Conservation (phyloP, 2,797 vertebrate genomes). For the Cyprinella venusta region DNA sequence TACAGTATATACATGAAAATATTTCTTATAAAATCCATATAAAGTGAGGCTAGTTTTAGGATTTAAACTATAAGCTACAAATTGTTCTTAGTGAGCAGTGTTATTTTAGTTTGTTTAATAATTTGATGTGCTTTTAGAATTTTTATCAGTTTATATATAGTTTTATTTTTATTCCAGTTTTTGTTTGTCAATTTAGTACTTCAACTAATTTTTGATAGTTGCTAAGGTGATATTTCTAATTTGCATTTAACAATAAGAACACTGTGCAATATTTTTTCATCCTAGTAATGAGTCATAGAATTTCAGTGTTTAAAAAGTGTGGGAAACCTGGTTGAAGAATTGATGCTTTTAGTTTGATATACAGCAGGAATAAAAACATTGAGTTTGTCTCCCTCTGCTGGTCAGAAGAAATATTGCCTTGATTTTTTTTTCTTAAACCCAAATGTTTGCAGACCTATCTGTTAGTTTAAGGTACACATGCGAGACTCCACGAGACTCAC, state of each 20-base stretch:
- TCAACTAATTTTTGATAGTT: background rate
- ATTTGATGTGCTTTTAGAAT: background rate
- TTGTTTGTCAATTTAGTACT: background rate
- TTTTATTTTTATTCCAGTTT: background rate
- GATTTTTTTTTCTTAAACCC: background rate
- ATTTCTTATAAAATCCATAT: background rate
- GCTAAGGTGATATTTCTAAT: background rate
- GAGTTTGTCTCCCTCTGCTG: constrained; percentile 69
- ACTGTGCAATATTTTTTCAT: background rate
- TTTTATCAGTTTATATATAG: background rate
- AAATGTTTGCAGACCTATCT: background rate
- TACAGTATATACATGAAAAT: no score
- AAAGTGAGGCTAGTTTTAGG: background rate
- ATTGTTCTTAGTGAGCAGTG: background rate
- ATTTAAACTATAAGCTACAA: background rate
- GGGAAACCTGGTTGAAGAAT: background rate
- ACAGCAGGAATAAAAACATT: background rate
- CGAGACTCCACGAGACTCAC: no score
- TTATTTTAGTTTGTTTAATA: background rate
- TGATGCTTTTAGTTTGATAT: background rate
- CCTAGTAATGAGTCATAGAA: background rate
- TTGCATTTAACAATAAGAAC: background rate
- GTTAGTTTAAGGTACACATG: background rate
- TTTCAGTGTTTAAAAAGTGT: background rate
- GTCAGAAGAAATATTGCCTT: constrained; percentile 45